phyloP scores from a whole-genome alignment of 2,113 vertebrate species.

The Carettochelys insculpta region DNA sequence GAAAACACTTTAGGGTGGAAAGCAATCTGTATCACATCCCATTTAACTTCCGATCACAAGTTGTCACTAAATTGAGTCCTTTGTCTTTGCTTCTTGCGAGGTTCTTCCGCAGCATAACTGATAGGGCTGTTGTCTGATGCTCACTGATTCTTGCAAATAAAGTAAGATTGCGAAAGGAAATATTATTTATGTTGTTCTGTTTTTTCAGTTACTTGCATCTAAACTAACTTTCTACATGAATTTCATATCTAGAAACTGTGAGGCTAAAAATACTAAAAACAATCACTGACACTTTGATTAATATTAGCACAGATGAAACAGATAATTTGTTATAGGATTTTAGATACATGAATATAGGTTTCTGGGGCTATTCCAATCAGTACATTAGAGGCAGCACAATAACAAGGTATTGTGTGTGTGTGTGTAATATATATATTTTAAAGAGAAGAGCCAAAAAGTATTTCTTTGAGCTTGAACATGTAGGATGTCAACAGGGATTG shows the following conservation, averaged over 20 bases:
- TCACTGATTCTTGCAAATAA: conserved; percentile 7
- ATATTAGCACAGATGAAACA: fast-evolving
- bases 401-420: not conserved
- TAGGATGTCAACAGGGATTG: not conserved
- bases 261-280: not conserved
- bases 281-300: not conserved
- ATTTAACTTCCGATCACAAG: conserved; percentile 54
- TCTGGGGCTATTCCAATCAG: fast-evolving
- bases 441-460: not conserved
- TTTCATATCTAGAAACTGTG: not conserved
- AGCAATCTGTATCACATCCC: conserved; percentile 21
- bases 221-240: not conserved
- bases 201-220: not conserved
- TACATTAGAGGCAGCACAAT: fast-evolving
- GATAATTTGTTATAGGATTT: not conserved
- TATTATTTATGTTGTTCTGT: not conserved
- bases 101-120: conserved; percentile 45
- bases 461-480: not conserved
- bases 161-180: conserved; percentile 4
- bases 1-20: conserved; percentile 69
- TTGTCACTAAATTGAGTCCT: conserved; percentile 59
- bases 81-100: conserved; percentile 58
- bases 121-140: conserved; percentile 40
- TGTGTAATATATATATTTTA: too few species aligned
- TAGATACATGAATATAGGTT: not conserved